Base-by-base conservation (phyloP, 2,888 invertebrate genomes). In the Stenodera caucasica region DNA sequence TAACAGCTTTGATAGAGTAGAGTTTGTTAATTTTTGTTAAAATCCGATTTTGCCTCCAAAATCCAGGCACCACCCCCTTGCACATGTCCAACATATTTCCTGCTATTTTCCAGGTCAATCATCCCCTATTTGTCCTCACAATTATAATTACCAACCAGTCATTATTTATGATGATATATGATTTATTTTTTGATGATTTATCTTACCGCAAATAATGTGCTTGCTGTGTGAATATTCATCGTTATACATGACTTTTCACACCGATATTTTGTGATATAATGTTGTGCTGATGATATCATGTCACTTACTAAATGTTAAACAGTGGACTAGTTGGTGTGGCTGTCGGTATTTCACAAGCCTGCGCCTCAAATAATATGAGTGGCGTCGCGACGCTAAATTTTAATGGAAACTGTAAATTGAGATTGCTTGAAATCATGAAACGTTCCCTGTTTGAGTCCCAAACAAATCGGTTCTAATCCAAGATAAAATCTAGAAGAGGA, bases 181-280 rank as follows among this genome's bases (percentile, higher is more conserved):
- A 26, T 4, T 40, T 2, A 18, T 21, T 40, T 21, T 4, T 21
- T 40, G 0, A 7, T 9, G 9, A 21, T 45, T 49, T 30, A 26
- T 62, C 80, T 80, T 77, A 81, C 81, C 81, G 77, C 76, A 80
- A 77, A 79, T 78, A 75, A 73, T 75, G 72, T 77, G 77, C 71
- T 77, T 79, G 76, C 84, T 82, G 84, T 82, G 82, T 81, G 84
- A 82, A 82, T 84, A 85, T 85, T 86, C 86, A 87, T 87, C 83
- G 79, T 85, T 85, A 86, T 86, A 85, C 86, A 87, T 87, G 85
- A 84, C 86, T 86, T 84, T 84, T 82, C 84, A 83, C 83, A 84
- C 85, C 84, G 84, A 75, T 76, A 73, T 71, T 71, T 73, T 75
- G 74, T 70, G 66, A 65, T 74, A 71, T 68, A 73, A 67, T 70